phyloP scores from a whole-genome alignment of 1,140 invertebrate species.

The Drosophila insularis region DNA sequence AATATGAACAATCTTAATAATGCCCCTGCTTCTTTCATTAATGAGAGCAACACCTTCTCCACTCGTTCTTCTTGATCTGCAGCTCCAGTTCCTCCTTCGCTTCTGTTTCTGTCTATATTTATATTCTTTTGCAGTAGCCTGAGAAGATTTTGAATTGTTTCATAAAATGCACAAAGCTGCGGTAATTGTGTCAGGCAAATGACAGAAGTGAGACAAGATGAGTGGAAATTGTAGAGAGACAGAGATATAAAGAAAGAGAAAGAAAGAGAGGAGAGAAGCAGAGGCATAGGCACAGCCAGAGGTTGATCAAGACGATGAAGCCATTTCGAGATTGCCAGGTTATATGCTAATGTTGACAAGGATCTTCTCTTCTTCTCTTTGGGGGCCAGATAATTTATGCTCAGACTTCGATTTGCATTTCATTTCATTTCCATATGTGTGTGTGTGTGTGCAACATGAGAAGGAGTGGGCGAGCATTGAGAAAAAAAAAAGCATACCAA shows the following conservation, averaged over 20 bases:
- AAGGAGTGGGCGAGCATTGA: constrained; percentile 60
- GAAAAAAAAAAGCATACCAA: constrained; percentile 35
- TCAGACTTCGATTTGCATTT: constrained; percentile 64
- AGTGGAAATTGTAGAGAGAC: constrained; percentile 4
- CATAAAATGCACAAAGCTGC: constrained; percentile 77
- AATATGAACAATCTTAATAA: constrained; percentile 68
- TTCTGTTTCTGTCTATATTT: neutral
- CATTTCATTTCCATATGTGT: constrained; percentile 65
- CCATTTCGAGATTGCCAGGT: constrained; percentile 55
- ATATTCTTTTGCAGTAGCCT: constrained; percentile 52
- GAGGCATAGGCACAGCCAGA: neutral
- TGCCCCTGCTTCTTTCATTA: constrained; percentile 49
- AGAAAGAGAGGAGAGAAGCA: neutral
- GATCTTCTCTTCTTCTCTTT: constrained; percentile 46
- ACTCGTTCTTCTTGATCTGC: neutral
- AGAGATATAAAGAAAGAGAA: neutral
- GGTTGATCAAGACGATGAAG: constrained; percentile 45
- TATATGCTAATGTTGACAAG: constrained; percentile 76
- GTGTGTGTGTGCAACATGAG: constrained; percentile 67
- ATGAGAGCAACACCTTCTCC: constrained; percentile 52
- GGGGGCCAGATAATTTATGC: constrained; percentile 72
- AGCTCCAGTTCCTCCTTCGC: constrained; percentile 1
- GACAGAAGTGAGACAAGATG: constrained; percentile 44
- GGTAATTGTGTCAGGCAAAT: constrained; percentile 74
- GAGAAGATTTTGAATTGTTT: constrained; percentile 80